A percentile compares a stretch with the other conserved stretches of the same genome.
phyloP scores from a whole-genome alignment of 2,888 invertebrate genomes.

The Griposia aprilina region DNA sequence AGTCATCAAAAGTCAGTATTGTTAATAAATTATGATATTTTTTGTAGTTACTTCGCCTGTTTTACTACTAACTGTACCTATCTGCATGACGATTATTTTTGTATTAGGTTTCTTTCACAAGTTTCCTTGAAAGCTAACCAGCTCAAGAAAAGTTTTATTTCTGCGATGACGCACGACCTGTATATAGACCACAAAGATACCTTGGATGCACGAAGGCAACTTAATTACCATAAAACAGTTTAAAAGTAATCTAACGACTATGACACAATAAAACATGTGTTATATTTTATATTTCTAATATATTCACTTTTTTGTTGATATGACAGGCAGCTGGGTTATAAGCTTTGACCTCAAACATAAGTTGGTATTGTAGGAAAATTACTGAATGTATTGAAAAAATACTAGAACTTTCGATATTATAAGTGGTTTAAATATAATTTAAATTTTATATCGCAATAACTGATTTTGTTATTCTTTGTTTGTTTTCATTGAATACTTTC shows the following conservation, averaged over 20 bases:
- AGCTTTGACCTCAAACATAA: constrained; percentile 29
- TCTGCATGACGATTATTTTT: too few relatives aligned
- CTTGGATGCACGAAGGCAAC: constrained; percentile 13
- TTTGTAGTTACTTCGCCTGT: neutral
- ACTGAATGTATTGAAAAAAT: constrained; percentile 8
- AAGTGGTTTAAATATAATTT: neutral
- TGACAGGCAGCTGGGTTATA: neutral
- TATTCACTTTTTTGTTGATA: constrained; percentile 19
- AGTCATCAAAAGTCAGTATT: neutral
- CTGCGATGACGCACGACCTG: neutral
- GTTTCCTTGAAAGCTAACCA: neutral
- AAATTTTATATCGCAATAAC: neutral
- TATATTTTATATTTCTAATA: constrained; percentile 19
- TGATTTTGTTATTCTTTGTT: neutral
- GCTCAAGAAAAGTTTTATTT: constrained; percentile 4
- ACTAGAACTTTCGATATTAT: constrained; percentile 3
- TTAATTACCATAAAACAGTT: constrained; percentile 29
- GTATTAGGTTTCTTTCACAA: neutral
- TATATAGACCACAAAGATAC: constrained; percentile 21
- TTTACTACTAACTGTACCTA: neutral
- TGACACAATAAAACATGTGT: constrained; percentile 15
- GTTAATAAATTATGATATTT: neutral
- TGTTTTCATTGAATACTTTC: neutral
- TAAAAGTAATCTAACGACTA: constrained; percentile 19
- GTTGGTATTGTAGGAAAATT: constrained; percentile 7